Base-by-base conservation (phyloP, 2,113 vertebrate genomes). In the Trogon melanurus region DNA sequence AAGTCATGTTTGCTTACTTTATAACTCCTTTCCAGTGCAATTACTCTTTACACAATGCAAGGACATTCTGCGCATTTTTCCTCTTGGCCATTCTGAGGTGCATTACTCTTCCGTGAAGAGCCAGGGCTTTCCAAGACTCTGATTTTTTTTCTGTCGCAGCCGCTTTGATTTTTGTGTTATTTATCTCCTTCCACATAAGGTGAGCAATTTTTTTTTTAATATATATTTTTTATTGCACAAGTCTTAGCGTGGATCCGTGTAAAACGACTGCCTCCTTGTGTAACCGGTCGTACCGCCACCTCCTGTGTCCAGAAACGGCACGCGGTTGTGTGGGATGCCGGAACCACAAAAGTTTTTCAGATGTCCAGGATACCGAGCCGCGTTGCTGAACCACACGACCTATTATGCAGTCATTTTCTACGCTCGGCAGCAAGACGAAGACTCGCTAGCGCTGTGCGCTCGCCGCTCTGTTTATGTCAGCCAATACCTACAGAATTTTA, bases 1-100 rank as follows among this genome's bases (percentile, higher is more conserved):
- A 94, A 96, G 91, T 80, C 58, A n/a, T 92, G 90, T 95, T 94
- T 96, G 81, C 92, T 96, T 96, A 86, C 75, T 93, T 92, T 92
- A 78, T 36, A 80, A 67, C 88, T 95, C 71, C 75, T 73, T 96
- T 70, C 93, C 93, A 93, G 50, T 23, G 85, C 72, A 94, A 92
- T 97, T 81, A 92, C 76, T 93, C 96, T 85, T 94, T 73, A 88
- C 74, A 89, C 93, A 96, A 92, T 54, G 61, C 85, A 93, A 94
- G 22, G 91, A 50, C 83, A 19, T 94, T 93, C 93, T 81, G 79
- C 69, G 53, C 45, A 65, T 95, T 92, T 97, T 89, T 91, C 85
- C 61, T 79, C 83, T 79, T 88, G 92, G 1, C 85, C 88, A 50
- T 94, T 92, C 71, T 51, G 76, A 81, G 48, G 69, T 1, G 13